Conservation (phyloP, 2,888 invertebrate genomes). For the Argyresthia goedartella region DNA sequence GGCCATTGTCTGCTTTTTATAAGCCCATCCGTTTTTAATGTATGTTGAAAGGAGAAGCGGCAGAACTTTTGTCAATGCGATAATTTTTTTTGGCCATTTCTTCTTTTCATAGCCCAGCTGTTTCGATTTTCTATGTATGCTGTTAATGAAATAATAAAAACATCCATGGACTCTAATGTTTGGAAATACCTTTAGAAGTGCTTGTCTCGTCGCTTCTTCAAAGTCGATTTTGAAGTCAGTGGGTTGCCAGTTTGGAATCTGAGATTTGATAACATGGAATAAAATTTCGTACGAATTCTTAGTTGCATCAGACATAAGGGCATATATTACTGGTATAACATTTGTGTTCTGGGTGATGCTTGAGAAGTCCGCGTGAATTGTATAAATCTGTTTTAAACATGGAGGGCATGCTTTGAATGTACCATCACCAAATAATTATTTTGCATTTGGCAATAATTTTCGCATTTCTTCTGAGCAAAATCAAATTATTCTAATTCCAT, state of each 20-base stretch:
- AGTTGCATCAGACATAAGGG: neutral
- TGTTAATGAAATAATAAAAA: neutral
- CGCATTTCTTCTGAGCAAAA: neutral
- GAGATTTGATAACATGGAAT: neutral
- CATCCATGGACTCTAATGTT: neutral
- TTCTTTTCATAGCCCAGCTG: neutral
- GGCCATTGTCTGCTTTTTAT: neutral
- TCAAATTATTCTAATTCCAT: neutral
- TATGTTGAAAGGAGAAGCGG: neutral
- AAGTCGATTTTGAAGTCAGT: neutral
- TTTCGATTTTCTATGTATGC: neutral
- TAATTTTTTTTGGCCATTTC: neutral
- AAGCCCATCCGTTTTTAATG: neutral
- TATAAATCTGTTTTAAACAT: neutral
- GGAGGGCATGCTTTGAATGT: neutral
- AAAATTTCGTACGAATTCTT: neutral
- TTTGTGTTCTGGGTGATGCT: neutral
- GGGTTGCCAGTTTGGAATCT: neutral
- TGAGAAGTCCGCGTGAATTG: neutral
- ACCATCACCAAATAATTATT: neutral
- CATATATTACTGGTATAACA: neutral
- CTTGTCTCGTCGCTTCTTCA: neutral
- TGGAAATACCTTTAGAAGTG: neutral
- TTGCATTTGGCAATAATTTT: neutral
- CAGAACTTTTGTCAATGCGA: neutral